A percentile compares a stretch with the other conserved stretches of the same genome.
These are phyloP conservation scores for Lysandra coridon DNA, from an alignment of 2,888 invertebrate genomes.

Conservation along the genomic window DNA sequence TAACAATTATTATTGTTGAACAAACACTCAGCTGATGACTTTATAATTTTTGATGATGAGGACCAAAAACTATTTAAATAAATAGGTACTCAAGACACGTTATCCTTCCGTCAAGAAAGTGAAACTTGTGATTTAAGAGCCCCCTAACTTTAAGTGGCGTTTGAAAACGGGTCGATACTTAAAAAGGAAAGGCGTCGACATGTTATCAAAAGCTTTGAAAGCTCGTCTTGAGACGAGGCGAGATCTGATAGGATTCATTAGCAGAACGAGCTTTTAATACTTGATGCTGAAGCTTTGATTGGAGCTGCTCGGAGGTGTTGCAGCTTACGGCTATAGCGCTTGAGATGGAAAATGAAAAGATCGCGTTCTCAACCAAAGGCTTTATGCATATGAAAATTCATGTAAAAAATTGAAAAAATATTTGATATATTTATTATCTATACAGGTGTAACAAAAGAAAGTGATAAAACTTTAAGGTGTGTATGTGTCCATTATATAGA, in stretches of 20 bases:
- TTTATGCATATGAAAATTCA: constrained; percentile 17
- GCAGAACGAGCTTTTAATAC: constrained; percentile 79
- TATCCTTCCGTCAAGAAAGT: background rate
- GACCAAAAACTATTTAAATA: no score
- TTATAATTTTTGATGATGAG: no score
- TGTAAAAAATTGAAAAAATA: background rate
- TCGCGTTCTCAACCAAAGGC: constrained; percentile 7
- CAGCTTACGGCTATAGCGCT: constrained; percentile 24
- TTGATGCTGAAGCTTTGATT: constrained; percentile 72
- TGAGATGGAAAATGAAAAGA: constrained; percentile 38
- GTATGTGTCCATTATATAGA: no score
- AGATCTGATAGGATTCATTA: constrained; percentile 82
- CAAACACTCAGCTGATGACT: no score
- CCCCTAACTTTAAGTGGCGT: background rate
- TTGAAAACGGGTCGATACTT: background rate
- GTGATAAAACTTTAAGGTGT: no score
- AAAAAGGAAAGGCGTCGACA: background rate
- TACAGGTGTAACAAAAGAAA: no score
- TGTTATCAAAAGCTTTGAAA: constrained; percentile 61
- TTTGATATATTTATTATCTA: background rate
- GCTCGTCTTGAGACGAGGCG: constrained; percentile 53
- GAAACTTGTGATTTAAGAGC: background rate
- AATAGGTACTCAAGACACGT: no score
- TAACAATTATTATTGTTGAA: no score
- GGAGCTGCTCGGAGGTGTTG: constrained; percentile 66